phyloP scores from a whole-genome alignment of 2,888 invertebrate species.

The Hymenopus coronatus region DNA sequence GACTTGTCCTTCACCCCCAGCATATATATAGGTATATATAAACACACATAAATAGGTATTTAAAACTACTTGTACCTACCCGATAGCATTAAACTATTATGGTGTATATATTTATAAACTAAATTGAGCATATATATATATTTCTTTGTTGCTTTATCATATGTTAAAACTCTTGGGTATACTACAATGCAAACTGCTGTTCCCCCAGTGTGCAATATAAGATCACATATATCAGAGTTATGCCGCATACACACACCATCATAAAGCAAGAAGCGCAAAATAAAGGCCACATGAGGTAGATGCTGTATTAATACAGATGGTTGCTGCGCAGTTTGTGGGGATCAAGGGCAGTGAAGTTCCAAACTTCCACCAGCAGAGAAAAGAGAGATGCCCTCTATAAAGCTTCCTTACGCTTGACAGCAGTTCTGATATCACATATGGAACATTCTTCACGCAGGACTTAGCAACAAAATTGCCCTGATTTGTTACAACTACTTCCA shows the following conservation, averaged over 20 bases:
- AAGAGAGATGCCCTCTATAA: not conserved
- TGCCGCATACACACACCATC: not conserved
- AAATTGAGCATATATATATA: too few species aligned
- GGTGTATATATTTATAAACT: too few species aligned
- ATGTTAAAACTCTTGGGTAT: not conserved
- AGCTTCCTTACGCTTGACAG: not conserved
- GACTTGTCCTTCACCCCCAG: too few species aligned
- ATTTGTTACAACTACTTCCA: too few species aligned
- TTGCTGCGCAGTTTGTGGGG: not conserved
- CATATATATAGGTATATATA: too few species aligned
- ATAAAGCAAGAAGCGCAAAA: not conserved
- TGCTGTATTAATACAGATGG: constrained; percentile 17
- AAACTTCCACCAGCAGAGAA: not conserved
- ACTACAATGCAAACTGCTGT: not conserved
- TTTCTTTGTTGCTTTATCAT: not conserved
- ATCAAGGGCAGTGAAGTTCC: not conserved
- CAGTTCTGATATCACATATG: not conserved
- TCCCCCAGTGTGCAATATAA: not conserved
- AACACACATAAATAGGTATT: too few species aligned
- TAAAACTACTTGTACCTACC: too few species aligned
- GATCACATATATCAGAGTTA: not conserved
- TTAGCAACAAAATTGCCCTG: not conserved
- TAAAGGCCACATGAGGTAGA: not conserved
- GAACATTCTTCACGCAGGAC: not conserved
- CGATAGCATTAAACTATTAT: too few species aligned